Evolutionary conservation across 2,888 invertebrate genomes (phyloP), one percentile per base, ranked within the genome.

Genomic region (Parnassius glacialis): DNA sequence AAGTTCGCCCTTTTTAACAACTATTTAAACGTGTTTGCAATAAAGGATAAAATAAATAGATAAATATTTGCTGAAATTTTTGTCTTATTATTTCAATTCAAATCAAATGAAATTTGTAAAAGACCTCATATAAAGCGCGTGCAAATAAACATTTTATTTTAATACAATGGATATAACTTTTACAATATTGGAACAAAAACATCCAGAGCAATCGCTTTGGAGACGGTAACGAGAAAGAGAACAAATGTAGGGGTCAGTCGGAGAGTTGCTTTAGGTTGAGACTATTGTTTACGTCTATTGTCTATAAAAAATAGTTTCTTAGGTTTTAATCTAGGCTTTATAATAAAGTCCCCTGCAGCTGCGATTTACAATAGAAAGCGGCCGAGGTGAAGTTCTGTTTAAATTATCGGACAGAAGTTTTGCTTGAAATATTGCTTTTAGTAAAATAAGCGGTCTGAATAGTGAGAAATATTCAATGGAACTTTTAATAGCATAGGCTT

Each of bases 231-330:
- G 45, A 61, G 65, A 57, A 56, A 62, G 57, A 63, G 66, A 69
- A 67, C 64, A 67, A 68, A 70, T 67, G 66, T 62, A 67, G 66
- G 67, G 69, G 72, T 70, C 68, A 69, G 64, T 64, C 61, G 67
- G 62, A 61, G 67, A 65, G 61, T 65, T 57, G 66, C 68, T 67
- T 70, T 73, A 67, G 70, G 67, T 69, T 64, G 68, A 65, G 64
- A 71, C 72, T 65, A 70, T 71, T 71, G 70, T 68, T 61, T 60
- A 68, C 67, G 68, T 68, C 68, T 68, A 70, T 71, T 67, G 64
- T 62, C 61, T 64, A 67, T 67, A 64, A 65, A 64, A 20, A 61
- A 65, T 63, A 57, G 67, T 71, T 71, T 70, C 62, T 63, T 63
- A 59, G 25, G 58, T 67, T 70, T 67, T 70, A 70, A 71, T 70